These are phyloP conservation scores for Amniataba percoides DNA, from an alignment of 2,797 vertebrate genomes.

Conservation along the genomic window DNA sequence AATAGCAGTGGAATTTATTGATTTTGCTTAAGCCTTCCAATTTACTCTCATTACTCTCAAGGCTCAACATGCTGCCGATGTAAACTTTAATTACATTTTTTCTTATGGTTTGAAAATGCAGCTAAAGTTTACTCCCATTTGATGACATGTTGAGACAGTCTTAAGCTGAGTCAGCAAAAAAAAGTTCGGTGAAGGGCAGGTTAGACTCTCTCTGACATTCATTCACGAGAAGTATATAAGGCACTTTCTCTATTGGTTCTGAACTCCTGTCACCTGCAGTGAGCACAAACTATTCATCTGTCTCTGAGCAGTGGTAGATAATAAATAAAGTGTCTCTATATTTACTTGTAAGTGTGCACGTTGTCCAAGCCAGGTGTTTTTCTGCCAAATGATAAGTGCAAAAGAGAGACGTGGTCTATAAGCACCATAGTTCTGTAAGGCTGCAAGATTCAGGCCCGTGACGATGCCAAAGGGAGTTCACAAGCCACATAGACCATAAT, in stretches of 20 bases:
- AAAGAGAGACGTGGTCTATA: conserved; percentile 15
- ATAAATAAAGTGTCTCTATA: neutral
- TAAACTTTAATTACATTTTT: neutral
- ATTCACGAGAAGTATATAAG: neutral
- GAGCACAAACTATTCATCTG: neutral
- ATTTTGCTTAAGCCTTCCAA: no score
- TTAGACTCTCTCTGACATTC: no score
- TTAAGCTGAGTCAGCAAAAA: no score
- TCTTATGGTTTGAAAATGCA: neutral
- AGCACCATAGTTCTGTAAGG: no score
- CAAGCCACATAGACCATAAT: conserved; percentile 53
- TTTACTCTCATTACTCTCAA: no score
- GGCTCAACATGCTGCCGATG: no score
- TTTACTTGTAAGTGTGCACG: neutral
- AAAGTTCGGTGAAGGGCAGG: no score
- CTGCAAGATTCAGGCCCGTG: conserved; percentile 25
- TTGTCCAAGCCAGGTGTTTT: conserved; percentile 4
- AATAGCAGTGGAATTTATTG: no score
- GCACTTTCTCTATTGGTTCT: neutral
- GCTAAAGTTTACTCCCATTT: neutral
- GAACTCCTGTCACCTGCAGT: neutral
- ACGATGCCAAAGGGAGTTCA: conserved; percentile 48
- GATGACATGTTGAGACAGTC: no score
- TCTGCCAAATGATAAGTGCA: conserved; percentile 23
- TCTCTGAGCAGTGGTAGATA: neutral